These are phyloP conservation scores for Paelopatides confundens DNA, from an alignment of 53 echinoderm and acorn worm genomes.

Conservation along the genomic window DNA sequence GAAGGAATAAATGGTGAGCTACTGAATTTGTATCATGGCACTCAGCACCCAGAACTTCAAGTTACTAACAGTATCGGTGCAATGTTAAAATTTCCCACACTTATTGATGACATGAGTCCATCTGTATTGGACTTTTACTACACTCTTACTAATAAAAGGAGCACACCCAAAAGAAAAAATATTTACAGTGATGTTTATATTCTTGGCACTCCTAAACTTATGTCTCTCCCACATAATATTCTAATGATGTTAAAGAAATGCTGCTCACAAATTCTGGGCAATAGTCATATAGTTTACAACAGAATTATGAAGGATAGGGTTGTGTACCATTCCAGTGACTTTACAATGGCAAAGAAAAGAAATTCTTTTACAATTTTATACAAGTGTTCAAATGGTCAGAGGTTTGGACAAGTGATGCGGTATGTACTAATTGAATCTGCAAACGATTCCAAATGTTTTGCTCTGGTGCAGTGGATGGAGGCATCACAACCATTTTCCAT, in stretches of 20 bases:
- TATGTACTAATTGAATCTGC: background rate
- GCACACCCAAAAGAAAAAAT: background rate
- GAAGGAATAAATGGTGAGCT: slow-evolving; percentile 21
- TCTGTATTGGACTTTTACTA: background rate
- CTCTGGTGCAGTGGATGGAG: background rate
- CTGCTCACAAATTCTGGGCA: background rate
- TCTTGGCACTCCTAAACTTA: background rate
- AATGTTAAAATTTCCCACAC: background rate
- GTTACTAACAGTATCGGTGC: background rate
- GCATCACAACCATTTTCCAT: background rate
- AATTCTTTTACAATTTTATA: background rate
- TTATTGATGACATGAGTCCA: background rate
- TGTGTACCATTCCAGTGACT: background rate
- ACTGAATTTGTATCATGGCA: background rate
- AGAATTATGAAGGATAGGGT: background rate
- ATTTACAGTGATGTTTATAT: background rate
- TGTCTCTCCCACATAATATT: background rate
- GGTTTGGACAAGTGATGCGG: background rate
- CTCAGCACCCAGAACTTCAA: background rate
- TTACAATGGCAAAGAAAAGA: background rate
- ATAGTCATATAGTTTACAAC: background rate
- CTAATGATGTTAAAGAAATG: background rate
- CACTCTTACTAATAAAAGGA: background rate
- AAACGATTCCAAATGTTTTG: background rate
- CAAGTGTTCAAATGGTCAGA: background rate